These are phyloP conservation scores for Drosophila obscura DNA, from an alignment of 1,140 invertebrate species.

Conservation along the genomic window DNA sequence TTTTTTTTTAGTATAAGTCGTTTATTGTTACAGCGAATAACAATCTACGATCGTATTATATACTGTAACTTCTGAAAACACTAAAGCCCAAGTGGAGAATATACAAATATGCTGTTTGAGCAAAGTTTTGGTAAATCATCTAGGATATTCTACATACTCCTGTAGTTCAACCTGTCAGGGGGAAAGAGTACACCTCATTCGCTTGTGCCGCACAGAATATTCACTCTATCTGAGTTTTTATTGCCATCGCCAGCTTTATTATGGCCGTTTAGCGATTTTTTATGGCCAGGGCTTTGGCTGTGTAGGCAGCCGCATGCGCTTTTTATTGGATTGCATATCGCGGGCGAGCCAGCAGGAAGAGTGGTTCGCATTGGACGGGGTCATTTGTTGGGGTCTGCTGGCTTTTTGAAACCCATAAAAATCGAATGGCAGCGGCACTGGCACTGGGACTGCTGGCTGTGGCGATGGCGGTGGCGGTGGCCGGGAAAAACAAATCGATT, in stretches of 20 bases:
- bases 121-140: too few relatives aligned
- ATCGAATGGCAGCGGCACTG: slow-evolving; percentile 65
- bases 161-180: too few relatives aligned
- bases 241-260: slow-evolving; percentile 67
- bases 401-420: slow-evolving; percentile 78
- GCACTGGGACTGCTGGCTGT: background rate
- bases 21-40: too few relatives aligned
- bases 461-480: background rate
- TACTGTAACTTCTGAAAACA: too few relatives aligned
- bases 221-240: slow-evolving; percentile 57
- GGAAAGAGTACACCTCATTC: slow-evolving; percentile 2
- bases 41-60: too few relatives aligned
- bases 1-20: too few relatives aligned
- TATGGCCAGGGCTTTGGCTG: slow-evolving; percentile 56
- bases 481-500: slow-evolving; percentile 74
- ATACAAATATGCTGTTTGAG: too few relatives aligned
- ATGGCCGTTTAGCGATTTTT: slow-evolving; percentile 79
- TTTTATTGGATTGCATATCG: slow-evolving; percentile 67
- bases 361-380: slow-evolving; percentile 19
- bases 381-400: slow-evolving; percentile 70
- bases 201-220: background rate
- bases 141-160: too few relatives aligned
- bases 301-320: slow-evolving; percentile 59
- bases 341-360: background rate
- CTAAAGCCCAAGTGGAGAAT: too few relatives aligned